These are phyloP conservation scores for Pangasianodon hypophthalmus DNA, from an alignment of 2,113 vertebrate species.

Conservation along the genomic window DNA sequence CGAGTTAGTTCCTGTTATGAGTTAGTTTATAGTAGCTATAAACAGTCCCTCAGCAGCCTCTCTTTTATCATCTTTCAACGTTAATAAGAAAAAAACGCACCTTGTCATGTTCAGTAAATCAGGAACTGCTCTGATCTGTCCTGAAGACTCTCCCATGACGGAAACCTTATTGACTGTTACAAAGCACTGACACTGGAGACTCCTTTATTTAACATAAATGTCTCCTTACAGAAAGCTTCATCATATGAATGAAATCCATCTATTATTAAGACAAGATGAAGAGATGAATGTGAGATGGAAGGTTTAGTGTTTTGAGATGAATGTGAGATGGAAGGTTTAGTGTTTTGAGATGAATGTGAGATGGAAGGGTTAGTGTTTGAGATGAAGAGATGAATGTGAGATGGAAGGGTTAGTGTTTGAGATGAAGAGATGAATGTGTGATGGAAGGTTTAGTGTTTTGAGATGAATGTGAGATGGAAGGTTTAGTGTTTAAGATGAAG, in stretches of 20 bases:
- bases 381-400: too few relatives aligned
- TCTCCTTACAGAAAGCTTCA: background rate
- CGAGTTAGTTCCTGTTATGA: background rate
- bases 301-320: too few relatives aligned
- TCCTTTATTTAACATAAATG: too few relatives aligned
- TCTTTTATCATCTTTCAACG: background rate
- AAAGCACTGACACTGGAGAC: background rate
- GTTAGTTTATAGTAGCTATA: background rate
- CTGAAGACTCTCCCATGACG: background rate
- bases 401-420: too few relatives aligned
- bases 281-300: too few relatives aligned
- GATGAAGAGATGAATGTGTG: too few relatives aligned
- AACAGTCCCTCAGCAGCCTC: background rate
- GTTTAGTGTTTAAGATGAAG: too few relatives aligned
- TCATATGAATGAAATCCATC: background rate
- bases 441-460: too few relatives aligned
- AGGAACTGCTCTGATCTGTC: background rate
- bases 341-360: too few relatives aligned
- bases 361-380: too few relatives aligned
- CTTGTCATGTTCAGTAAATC: background rate
- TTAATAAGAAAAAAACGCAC: background rate
- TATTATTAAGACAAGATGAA: background rate
- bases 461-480: too few relatives aligned
- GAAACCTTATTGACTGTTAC: background rate
- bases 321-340: too few relatives aligned